Base-by-base conservation (phyloP, 37 sponge, comb jelly and placozoan species). In the Cladorhizidae sp. region DNA sequence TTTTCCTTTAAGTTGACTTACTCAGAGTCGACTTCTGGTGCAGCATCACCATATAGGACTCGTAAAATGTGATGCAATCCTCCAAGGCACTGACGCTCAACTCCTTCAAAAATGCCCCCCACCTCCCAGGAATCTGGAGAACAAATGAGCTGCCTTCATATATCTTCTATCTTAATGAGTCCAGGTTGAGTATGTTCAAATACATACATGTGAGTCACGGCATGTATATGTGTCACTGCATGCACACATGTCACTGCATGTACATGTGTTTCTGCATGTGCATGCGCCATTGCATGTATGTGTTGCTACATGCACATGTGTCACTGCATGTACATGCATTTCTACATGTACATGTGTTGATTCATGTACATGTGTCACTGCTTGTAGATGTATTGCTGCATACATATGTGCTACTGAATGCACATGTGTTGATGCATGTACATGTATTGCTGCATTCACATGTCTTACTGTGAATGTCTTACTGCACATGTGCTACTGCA, bases 31-130 rank as follows among this genome's bases (percentile, higher is more conserved):
- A 65, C 39, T 70, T 75, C 23, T 61, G 56, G 17, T 72, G 76
- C 26, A 94, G 61, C 3, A 57, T 52, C 0, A 18, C 55, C 84
- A 95, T 86, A 42, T 95, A 79, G 6, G 93, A 78, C 78, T 95
- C 92, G 73, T 95, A 95, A 74, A 81, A 95, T 8, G 77, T 58
- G 37, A 92, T 18, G 55, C 96, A 95, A 71, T 92, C 93, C 33
- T 89, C 83, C 62, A 79, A 72, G 15, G 93, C 82, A 76, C 80
- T 82, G 57, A 45, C 67, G 55, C 80, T 85, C 20, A 95, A 76
- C 57, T 86, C 86, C 20, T 80, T 93, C 0, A 95, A 41, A 54
- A 92, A 90, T 22, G 79, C 74, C 52, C 78, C 82, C 94, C 94
- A 93, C 29, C 90, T 59, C 21, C 91, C 87, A 26, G 94, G 94